Percentiles rank a stretch among this genome's conserved stretches.
These are phyloP conservation scores for Paradoxurus hermaphroditus DNA, from an alignment of 2,113 vertebrate genomes.

Conservation along the genomic window DNA sequence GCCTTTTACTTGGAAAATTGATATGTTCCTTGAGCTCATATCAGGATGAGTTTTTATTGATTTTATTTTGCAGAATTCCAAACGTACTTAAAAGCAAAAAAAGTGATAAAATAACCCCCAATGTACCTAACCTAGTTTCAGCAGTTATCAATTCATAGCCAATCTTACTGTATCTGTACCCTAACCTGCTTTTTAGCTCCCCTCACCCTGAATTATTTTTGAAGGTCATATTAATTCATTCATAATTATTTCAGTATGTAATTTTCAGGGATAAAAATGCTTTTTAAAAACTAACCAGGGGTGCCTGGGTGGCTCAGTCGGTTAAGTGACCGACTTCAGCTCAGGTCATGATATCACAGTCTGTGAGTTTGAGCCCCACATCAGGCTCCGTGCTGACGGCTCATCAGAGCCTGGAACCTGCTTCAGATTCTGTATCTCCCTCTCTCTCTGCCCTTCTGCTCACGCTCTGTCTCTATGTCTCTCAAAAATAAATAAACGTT, in stretches of 20 bases:
- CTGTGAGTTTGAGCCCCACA: no score
- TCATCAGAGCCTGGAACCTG: no score
- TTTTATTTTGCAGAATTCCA: conserved; percentile 19
- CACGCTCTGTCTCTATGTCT: no score
- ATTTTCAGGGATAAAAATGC: not conserved
- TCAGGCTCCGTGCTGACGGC: no score
- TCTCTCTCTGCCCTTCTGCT: no score
- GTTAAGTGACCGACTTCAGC: no score
- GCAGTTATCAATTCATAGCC: not conserved
- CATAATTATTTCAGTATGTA: conserved; percentile 13
- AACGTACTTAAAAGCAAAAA: not conserved
- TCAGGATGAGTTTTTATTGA: not conserved
- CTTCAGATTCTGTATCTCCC: no score
- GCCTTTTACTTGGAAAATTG: not conserved
- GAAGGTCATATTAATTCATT: not conserved
- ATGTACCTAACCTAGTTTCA: not conserved
- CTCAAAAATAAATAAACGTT: no score
- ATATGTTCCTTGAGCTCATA: not conserved
- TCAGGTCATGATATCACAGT: no score
- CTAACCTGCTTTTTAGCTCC: not conserved
- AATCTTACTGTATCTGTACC: not conserved
- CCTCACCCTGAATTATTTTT: not conserved
- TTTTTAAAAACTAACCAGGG: not conserved
- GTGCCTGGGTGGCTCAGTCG: no score
- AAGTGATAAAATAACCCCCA: not conserved